phyloP scores from a whole-genome alignment of 1,140 invertebrate species.

The Brachionus plicatilis region DNA sequence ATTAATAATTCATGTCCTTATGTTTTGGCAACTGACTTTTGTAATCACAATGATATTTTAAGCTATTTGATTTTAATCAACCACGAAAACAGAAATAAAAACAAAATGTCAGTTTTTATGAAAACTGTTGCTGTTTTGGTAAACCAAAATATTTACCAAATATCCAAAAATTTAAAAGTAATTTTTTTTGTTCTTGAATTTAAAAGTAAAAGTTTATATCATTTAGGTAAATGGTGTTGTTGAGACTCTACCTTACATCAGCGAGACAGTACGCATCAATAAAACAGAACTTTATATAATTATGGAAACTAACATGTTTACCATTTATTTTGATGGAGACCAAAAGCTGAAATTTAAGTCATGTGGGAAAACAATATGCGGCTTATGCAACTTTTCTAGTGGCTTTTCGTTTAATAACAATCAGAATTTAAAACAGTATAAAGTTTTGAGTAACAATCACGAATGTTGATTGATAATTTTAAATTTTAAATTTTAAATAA shows the following conservation, averaged over 20 bases:
- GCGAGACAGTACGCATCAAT: background rate
- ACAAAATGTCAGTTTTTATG: background rate
- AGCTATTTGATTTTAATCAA: background rate
- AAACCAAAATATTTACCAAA: background rate
- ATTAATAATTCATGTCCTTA: slow-evolving; percentile 12
- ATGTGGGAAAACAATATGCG: background rate
- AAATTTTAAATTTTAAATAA: background rate
- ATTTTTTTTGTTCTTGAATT: background rate
- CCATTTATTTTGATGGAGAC: slow-evolving; percentile 6
- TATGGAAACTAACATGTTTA: background rate
- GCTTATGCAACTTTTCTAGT: background rate
- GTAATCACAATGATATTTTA: background rate
- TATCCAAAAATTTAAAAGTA: background rate
- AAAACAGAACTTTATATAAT: background rate
- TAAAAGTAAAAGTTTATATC: background rate
- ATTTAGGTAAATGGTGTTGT: background rate
- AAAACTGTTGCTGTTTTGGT: background rate
- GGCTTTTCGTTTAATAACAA: background rate
- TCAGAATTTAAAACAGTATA: background rate
- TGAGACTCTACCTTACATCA: background rate
- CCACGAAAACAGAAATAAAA: background rate
- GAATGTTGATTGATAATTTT: background rate
- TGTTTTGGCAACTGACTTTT: slow-evolving; percentile 22
- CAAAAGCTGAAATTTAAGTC: background rate
- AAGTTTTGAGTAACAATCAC: background rate